A percentile compares a stretch with the other conserved stretches of the same genome.
Evolutionary conservation across 2,113 vertebrate species (phyloP).

Genomic region (Terrapene triunguis): DNA sequence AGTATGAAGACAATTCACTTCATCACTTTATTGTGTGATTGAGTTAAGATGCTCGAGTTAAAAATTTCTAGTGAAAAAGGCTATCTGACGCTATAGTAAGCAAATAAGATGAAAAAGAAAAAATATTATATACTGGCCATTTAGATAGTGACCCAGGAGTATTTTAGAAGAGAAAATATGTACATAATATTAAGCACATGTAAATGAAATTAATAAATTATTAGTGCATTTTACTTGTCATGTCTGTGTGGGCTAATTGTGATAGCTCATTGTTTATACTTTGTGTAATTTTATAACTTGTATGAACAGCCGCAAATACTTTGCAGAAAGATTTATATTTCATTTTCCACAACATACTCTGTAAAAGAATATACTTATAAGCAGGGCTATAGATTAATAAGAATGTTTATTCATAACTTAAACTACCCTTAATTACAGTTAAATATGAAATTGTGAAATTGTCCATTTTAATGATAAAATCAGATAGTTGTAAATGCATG

Average conservation of each 20-base stretch:
- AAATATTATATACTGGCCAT: slow-evolving; percentile 4
- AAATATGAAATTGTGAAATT: slow-evolving; percentile 9
- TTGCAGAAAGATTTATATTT: slow-evolving; percentile 74
- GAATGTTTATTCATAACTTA: slow-evolving; percentile 45
- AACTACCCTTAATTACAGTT: not conserved
- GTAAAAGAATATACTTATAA: slow-evolving; percentile 58
- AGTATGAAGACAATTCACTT: not conserved
- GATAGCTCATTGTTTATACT: slow-evolving; percentile 83
- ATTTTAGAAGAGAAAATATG: slow-evolving; percentile 77
- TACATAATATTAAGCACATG: slow-evolving; percentile 79
- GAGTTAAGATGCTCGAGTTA: not conserved
- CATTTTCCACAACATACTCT: slow-evolving; percentile 62
- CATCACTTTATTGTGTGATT: not conserved
- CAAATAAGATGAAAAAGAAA: slow-evolving; percentile 53
- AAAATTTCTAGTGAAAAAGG: slow-evolving; percentile 26
- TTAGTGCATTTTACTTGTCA: slow-evolving; percentile 81
- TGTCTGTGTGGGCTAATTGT: slow-evolving; percentile 80
- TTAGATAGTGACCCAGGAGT: slow-evolving; percentile 58
- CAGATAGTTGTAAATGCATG: not conserved
- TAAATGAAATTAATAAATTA: slow-evolving; percentile 83
- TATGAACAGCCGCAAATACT: slow-evolving; percentile 82
- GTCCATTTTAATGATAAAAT: not conserved
- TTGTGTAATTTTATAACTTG: slow-evolving; percentile 81
- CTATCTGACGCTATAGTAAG: slow-evolving; percentile 6
- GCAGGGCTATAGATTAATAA: slow-evolving; percentile 20